Percentiles rank a stretch among this genome's conserved stretches.
Conservation (phyloP, 2,113 vertebrate species). For the Gasterosteus aculeatus region DNA sequence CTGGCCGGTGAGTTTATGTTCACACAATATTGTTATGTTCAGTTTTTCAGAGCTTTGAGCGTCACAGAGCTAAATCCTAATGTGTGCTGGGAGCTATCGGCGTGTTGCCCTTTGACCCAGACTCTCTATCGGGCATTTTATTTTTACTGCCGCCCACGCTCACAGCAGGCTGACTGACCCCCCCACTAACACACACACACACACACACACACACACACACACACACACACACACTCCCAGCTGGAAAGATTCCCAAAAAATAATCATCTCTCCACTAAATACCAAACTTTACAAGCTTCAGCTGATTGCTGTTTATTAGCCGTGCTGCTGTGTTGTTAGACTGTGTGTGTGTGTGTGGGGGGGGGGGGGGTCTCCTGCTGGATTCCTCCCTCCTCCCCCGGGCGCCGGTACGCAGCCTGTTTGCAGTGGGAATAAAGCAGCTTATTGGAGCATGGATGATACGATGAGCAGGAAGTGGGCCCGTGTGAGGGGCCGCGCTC, state of each 20-base stretch:
- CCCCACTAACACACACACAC: too few species aligned
- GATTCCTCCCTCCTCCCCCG: slow-evolving; percentile 23
- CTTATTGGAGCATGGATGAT: slow-evolving; percentile 77
- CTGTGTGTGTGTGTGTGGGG: not conserved
- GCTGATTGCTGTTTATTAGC: too few species aligned
- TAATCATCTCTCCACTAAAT: not conserved
- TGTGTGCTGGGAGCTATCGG: not conserved
- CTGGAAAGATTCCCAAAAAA: too few species aligned
- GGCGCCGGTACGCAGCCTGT: slow-evolving; percentile 50
- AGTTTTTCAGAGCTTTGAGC: not conserved
- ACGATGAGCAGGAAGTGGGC: slow-evolving; percentile 41
- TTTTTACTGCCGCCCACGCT: not conserved
- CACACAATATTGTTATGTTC: too few species aligned
- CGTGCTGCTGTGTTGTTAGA: not conserved
- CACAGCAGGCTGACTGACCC: not conserved
- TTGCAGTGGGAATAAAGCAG: slow-evolving; percentile 58
- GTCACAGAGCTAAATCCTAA: not conserved
- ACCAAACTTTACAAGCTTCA: not conserved
- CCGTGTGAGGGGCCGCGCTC: slow-evolving; percentile 23
- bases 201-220: too few species aligned
- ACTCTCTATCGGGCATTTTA: not conserved
- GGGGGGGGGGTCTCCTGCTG: slow-evolving; percentile 7
- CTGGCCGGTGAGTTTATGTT: too few species aligned
- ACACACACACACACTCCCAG: too few species aligned
- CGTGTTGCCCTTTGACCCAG: not conserved